These are phyloP conservation scores for Neosalanx taihuensis DNA, from an alignment of 2,797 vertebrate species.

Conservation along the genomic window DNA sequence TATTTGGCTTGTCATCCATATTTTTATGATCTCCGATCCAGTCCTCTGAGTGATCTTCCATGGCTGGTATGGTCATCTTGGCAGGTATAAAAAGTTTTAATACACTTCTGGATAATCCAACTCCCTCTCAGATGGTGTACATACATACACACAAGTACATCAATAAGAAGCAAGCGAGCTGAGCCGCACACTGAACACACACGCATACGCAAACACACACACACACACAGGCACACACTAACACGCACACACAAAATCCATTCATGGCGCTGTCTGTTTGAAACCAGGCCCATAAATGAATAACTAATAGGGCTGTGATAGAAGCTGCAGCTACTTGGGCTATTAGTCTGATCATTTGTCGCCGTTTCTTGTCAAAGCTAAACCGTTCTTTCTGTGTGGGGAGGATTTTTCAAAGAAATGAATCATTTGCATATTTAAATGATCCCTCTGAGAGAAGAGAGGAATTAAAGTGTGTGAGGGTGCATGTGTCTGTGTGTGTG, in stretches of 20 bases:
- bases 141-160: conserved; percentile 1
- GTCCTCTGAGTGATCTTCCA: not conserved
- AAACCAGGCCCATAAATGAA: conserved; percentile 22
- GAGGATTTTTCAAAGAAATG: conserved; percentile 45
- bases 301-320: conserved; percentile 25
- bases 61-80: not conserved
- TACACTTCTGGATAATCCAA: conserved; percentile 10
- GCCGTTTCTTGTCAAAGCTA: conserved; percentile 38
- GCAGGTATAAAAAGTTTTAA: conserved; percentile 2
- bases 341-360: conserved; percentile 42
- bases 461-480: conserved; percentile 33
- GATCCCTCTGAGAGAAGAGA: conserved; percentile 43
- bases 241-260: conserved; percentile 29
- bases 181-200: not conserved
- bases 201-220: conserved; percentile 13
- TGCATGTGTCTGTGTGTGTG: conserved; percentile 19
- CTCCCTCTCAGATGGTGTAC: conserved; percentile 13
- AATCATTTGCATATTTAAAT: conserved; percentile 53
- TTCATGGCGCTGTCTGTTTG: conserved; percentile 23
- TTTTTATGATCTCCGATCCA: not conserved
- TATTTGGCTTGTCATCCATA: not conserved
- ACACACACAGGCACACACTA: conserved; percentile 5
- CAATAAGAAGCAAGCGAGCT: not conserved
- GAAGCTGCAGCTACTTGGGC: conserved; percentile 23
- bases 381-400: conserved; percentile 36